Evolutionary conservation across 2,888 invertebrate species (phyloP).

Genomic region (Plebejus argus): DNA sequence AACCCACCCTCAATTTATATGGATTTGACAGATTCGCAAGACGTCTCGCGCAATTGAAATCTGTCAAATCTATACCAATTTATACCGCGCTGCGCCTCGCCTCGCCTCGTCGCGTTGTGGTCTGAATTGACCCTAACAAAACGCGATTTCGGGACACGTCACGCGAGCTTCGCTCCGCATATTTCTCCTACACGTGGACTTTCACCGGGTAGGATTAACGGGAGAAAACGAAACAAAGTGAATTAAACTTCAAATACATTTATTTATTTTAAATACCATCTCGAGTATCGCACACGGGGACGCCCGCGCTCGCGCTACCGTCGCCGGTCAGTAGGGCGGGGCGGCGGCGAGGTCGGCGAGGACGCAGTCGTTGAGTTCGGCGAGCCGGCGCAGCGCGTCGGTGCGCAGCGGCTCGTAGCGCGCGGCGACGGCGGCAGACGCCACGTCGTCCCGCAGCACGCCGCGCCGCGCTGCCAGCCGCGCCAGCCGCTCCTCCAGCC

Average conservation of each 20-base stretch:
- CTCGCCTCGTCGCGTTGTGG: no score
- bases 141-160: no score
- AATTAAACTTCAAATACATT: not conserved
- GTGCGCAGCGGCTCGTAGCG: conserved; percentile 84
- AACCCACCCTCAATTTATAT: no score
- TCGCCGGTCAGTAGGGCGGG: not conserved
- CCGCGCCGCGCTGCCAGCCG: conserved; percentile 85
- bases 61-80: no score
- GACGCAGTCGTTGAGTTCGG: conserved; percentile 80
- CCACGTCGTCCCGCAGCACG: conserved; percentile 84
- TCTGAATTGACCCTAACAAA: no score
- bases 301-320: no score
- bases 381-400: conserved; percentile 78
- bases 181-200: no score
- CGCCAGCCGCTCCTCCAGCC: conserved; percentile 85
- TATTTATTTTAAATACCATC: not conserved
- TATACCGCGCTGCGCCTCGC: no score
- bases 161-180: no score
- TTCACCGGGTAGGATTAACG: not conserved
- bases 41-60: no score
- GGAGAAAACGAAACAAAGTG: not conserved
- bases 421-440: conserved; percentile 82
- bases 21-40: no score
- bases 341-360: conserved; percentile 65
- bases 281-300: not conserved